A percentile compares a stretch with the other conserved stretches of the same genome.
These are phyloP conservation scores for Procambarus clarkii DNA, from an alignment of 1,140 invertebrate species.

Conservation along the genomic window DNA sequence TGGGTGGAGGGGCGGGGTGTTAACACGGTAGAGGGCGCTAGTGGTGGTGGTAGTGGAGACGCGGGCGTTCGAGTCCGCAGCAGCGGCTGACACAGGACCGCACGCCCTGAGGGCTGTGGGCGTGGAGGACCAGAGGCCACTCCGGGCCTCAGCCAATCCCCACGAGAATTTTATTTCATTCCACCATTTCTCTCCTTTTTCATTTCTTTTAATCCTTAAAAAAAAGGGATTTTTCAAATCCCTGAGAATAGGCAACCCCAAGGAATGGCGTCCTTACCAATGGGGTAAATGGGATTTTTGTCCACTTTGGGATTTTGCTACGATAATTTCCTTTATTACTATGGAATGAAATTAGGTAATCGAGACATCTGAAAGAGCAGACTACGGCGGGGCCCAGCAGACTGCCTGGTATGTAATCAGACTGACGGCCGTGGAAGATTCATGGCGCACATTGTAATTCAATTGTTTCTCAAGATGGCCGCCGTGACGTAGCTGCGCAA, in stretches of 20 bases:
- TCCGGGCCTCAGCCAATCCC: neutral
- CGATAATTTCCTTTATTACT: constrained; percentile 11
- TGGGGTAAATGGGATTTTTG: neutral
- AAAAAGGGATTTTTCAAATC: no score
- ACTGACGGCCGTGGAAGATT: constrained; percentile 63
- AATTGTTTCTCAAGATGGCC: constrained; percentile 69
- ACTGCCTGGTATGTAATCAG: constrained; percentile 57
- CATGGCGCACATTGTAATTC: constrained; percentile 67
- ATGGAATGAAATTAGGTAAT: constrained; percentile 15
- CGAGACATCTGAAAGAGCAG: constrained; percentile 17
- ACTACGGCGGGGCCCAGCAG: constrained; percentile 16
- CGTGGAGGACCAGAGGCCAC: neutral
- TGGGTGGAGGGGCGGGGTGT: neutral
- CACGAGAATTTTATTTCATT: constrained; percentile 12
- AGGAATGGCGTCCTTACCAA: neutral
- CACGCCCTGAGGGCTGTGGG: neutral
- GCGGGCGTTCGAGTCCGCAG: neutral
- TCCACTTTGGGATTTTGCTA: neutral
- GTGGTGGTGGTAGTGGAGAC: neutral
- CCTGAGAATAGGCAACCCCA: neutral
- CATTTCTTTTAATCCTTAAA: no score
- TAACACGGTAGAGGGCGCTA: neutral
- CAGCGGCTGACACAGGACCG: neutral
- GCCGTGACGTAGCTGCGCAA: constrained; percentile 61
- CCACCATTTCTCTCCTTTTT: neutral